These are phyloP conservation scores for Harmothoe impar DNA, from an alignment of 2,888 invertebrate genomes.

Conservation along the genomic window DNA sequence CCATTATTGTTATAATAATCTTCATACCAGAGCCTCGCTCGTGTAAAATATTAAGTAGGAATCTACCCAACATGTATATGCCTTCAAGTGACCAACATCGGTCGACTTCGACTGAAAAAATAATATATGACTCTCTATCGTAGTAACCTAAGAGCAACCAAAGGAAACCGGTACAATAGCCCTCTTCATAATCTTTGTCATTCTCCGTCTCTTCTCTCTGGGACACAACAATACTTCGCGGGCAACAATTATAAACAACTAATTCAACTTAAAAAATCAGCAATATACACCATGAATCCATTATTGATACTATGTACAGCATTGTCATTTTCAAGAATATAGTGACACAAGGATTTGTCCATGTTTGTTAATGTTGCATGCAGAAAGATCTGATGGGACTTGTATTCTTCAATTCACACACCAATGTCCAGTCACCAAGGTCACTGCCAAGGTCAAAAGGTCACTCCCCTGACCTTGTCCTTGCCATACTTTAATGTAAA, in stretches of 20 bases:
- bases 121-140: slow-evolving; percentile 20
- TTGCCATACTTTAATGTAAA: no score
- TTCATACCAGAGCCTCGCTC: neutral
- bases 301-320: neutral
- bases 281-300: slow-evolving; percentile 30
- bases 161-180: neutral
- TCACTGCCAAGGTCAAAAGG: neutral
- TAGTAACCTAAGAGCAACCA: neutral
- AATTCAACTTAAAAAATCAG: neutral
- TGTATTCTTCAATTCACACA: neutral
- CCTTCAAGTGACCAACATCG: neutral
- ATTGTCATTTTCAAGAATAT: slow-evolving; percentile 11
- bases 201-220: neutral
- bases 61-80: slow-evolving; percentile 22
- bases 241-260: slow-evolving; percentile 21
- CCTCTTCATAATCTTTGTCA: neutral
- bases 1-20: neutral
- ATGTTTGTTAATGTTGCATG: neutral
- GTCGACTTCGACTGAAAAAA: neutral
- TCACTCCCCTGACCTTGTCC: no score
- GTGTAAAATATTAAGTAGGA: slow-evolving; percentile 24
- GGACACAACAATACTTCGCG: slow-evolving; percentile 18
- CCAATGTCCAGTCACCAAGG: neutral
- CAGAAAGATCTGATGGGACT: neutral
- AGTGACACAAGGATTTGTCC: neutral